Evolutionary conservation across 2,797 vertebrate species (phyloP), one percentile per base, ranked within the genome.

Genomic region (Sebastes taczanowskii): DNA sequence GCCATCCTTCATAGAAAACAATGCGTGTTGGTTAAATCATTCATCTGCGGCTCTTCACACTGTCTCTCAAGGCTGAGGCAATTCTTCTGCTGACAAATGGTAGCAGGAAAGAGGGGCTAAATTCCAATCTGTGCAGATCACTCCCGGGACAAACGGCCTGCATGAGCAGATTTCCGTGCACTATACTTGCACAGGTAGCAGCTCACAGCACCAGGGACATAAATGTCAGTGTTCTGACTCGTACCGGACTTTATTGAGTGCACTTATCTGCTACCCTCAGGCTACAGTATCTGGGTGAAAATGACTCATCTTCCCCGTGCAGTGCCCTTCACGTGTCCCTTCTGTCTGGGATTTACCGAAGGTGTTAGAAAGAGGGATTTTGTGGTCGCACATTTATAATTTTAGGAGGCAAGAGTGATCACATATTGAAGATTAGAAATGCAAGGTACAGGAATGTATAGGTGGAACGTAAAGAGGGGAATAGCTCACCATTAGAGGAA

Each of bases 61-160:
- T 86, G 85, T 87, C 88, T 92, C 92, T 90, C 86, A 89, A 91
- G 90, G 90, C 90, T 86, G 78, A 69, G 78, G 71, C 86, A 71
- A 78, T 92, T 87, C 69, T 77, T 92, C 74, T 76, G 49, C 67
- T 86, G 90, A 90, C 83, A 89, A 91, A 92, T 74, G 25, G 77
- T 16, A 74, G 77, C 65, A 64, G 71, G 83, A 71, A 79, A 82
- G 55, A 77, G 38, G 77, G 71, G 20, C 76, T 80, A 65, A 77
- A 74, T 85, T 88, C 84, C 82, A 89, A 86, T 85, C 59, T 85
- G 71, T 58, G 82, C 4, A 63, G 78, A 64, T 90, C 71, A 78
- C 77, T 89, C 63, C 71, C 25, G 38, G 86, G 70, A 82, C 78
- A 67, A 80, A 81, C 81, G 71, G 10, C 56, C 72, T 4, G 34